Evolutionary conservation across 2,113 vertebrate genomes (phyloP).

Genomic region (Lota lota): DNA sequence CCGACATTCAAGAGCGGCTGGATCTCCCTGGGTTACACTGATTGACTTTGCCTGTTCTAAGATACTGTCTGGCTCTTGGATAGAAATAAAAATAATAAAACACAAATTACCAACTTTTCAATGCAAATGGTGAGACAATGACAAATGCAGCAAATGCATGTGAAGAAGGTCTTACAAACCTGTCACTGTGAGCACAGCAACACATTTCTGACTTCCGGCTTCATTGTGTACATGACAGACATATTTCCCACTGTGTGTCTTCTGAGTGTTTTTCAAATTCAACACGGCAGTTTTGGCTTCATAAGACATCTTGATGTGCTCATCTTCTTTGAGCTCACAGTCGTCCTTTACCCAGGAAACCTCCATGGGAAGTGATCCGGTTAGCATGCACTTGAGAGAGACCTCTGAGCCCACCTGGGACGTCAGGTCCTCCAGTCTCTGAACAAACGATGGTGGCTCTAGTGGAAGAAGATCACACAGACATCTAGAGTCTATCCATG

Average conservation of each 20-base stretch:
- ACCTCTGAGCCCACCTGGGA: conserved; percentile 83
- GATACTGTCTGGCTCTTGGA: conserved; percentile 86
- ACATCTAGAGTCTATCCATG: conserved; percentile 17
- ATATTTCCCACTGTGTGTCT: conserved; percentile 88
- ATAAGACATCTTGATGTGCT: conserved; percentile 84
- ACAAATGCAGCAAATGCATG: no score
- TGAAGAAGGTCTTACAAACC: conserved; percentile 77
- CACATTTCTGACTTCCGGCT: conserved; percentile 87
- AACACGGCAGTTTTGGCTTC: conserved; percentile 82
- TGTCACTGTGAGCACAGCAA: conserved; percentile 85
- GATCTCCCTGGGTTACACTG: conserved; percentile 95
- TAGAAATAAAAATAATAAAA: no score
- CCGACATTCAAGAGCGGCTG: conserved; percentile 89
- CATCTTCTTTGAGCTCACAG: conserved; percentile 85
- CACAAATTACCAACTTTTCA: not conserved
- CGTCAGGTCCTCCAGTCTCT: conserved; percentile 85
- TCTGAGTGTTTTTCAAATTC: conserved; percentile 83
- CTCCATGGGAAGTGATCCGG: conserved; percentile 87
- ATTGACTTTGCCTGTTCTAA: conserved; percentile 89
- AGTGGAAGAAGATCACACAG: conserved; percentile 62
- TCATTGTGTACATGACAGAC: conserved; percentile 91
- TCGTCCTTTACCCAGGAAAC: conserved; percentile 90
- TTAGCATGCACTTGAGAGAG: conserved; percentile 83
- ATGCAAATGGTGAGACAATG: not conserved
- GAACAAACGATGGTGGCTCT: conserved; percentile 89